Evolutionary conservation across 2,113 vertebrate species (phyloP), one percentile per base, ranked within the genome.

Genomic region (Atrichornis clamosus): DNA sequence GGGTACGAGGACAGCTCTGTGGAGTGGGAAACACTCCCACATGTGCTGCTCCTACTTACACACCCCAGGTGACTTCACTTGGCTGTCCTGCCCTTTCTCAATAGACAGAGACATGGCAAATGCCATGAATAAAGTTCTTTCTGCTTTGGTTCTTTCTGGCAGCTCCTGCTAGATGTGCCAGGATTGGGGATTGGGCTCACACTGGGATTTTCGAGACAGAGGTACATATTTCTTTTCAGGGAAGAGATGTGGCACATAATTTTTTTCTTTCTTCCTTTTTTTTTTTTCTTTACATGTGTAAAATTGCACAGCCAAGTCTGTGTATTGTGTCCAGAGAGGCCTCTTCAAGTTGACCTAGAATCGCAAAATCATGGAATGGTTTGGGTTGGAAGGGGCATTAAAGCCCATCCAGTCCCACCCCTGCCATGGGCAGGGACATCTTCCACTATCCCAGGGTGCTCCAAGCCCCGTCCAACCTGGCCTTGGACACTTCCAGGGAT

Each of bases 401-500:
- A 65, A 37, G 27, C 35, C 11, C 35, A 26, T 42, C 37, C 35
- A 0, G 1, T 44, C 7, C 35, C 10, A 65, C 44, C 27, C 9
- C 60, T 67, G 32, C 22, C 32, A 14, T n/a, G 23, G 77, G 8
- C 44, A 59, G 19, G 19, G 27, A 37, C 18, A 24, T 7, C 10
- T 65, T 33, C 18, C 23, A 16, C 37, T 16, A 4, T 0, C 37
- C 27, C 52, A 52, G 44, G 27, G 13, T 52, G 2, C 23, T 65
- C 68, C 44, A 46, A 6, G 19, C 23, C 7, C 28, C 0, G 0
- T 70, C 41, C 56, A 63, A 0, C 52, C 68, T 30, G 33, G 44
- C 1, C 44, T 67, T 33, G 28, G 44, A 44, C 18, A 21, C 23
- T 65, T 6, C 13, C 46, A 52, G 23, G 37, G 44, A 17, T 74